Percentiles rank a stretch among this genome's conserved stretches.
phyloP scores from a whole-genome alignment of 2,113 vertebrate species.

The Nothobranchius furzeri region DNA sequence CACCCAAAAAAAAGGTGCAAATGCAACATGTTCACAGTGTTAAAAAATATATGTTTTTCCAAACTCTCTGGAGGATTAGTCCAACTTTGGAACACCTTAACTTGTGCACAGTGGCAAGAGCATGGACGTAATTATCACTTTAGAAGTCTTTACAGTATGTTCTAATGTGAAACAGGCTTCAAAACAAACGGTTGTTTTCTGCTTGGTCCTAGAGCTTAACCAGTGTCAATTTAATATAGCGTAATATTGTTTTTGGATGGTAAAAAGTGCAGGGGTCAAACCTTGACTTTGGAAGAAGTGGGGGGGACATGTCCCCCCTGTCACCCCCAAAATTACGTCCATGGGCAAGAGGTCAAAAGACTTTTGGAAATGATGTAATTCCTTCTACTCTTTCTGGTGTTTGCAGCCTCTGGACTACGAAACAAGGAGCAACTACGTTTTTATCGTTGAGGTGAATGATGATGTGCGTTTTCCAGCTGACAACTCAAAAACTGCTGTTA shows the following conservation, averaged over 20 bases:
- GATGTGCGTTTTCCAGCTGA: slow-evolving; percentile 51
- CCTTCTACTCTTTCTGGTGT: not conserved
- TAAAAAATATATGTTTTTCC: not conserved
- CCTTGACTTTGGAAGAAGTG: too few relatives aligned
- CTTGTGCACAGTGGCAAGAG: not conserved
- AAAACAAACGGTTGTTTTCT: too few relatives aligned
- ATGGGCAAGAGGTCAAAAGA: not conserved
- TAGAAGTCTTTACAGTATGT: too few relatives aligned
- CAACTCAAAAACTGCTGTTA: slow-evolving; percentile 17
- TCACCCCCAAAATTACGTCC: too few relatives aligned
- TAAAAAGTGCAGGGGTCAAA: too few relatives aligned
- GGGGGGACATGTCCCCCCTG: too few relatives aligned
- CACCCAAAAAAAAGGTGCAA: slow-evolving; percentile 24
- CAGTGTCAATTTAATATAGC: too few relatives aligned
- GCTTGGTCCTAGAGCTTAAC: too few relatives aligned
- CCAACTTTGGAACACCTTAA: not conserved
- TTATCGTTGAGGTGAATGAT: slow-evolving; percentile 64
- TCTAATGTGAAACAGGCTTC: too few relatives aligned
- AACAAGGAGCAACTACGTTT: slow-evolving; percentile 51
- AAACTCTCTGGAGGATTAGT: not conserved
- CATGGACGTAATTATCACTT: too few relatives aligned
- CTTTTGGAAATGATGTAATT: not conserved
- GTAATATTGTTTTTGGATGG: too few relatives aligned
- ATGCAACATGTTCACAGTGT: slow-evolving; percentile 10
- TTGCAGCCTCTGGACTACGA: slow-evolving; percentile 89